Conservation (phyloP, 2,113 vertebrate genomes). For the Poeciliopsis turrubarensis region DNA sequence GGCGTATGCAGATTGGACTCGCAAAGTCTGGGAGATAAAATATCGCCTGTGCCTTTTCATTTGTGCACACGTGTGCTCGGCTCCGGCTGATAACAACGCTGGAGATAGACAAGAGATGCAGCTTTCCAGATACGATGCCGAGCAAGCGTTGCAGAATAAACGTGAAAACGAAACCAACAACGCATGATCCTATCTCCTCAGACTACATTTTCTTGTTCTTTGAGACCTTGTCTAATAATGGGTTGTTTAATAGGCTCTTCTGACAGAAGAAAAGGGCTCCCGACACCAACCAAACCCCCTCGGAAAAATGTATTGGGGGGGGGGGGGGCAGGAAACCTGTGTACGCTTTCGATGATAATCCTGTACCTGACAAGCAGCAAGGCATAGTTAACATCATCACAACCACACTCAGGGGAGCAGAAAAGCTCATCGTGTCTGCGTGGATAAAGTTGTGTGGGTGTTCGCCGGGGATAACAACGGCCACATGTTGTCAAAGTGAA, state of each 20-base stretch:
- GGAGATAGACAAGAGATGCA: slow-evolving; percentile 4
- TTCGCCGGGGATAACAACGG: slow-evolving; percentile 25
- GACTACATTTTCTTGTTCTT: slow-evolving; percentile 54
- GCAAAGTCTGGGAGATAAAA: slow-evolving; percentile 6
- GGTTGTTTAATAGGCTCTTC: slow-evolving; percentile 65
- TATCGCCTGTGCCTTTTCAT: slow-evolving; percentile 10
- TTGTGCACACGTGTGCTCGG: not conserved
- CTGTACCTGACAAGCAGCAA: slow-evolving; percentile 39
- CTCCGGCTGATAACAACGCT: not conserved
- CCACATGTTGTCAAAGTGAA: slow-evolving; percentile 39
- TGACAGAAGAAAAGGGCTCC: slow-evolving; percentile 66
- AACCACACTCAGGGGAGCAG: slow-evolving; percentile 43
- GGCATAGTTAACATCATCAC: slow-evolving; percentile 64
- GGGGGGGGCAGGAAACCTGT: slow-evolving; percentile 41
- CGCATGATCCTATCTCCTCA: slow-evolving; percentile 43
- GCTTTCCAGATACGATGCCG: slow-evolving; percentile 14
- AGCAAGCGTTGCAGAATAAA: slow-evolving; percentile 20
- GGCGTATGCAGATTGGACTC: slow-evolving; percentile 20
- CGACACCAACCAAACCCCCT: slow-evolving; percentile 65
- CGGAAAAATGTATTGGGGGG: slow-evolving; percentile 61
- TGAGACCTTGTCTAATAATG: slow-evolving; percentile 60
- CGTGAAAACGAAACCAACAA: slow-evolving; percentile 45
- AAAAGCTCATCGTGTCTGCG: slow-evolving; percentile 1
- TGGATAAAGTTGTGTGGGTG: slow-evolving; percentile 11
- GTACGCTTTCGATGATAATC: slow-evolving; percentile 62